Evolutionary conservation across 2,888 invertebrate species (phyloP).

Genomic region (Lepetodrilus schrolli): DNA sequence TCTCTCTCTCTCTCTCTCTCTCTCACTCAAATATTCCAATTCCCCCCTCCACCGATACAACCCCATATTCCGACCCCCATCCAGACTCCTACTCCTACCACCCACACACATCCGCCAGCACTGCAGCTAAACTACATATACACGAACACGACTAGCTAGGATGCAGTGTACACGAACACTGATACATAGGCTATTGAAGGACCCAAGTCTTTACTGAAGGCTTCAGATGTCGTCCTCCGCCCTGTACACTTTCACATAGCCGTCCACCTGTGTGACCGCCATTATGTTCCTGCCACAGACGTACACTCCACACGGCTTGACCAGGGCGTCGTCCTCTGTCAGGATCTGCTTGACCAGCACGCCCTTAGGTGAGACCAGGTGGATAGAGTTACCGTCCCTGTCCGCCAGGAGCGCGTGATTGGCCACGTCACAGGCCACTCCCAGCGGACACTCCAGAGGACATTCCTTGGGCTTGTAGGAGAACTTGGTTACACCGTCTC

Average conservation of each 20-base stretch:
- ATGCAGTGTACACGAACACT: too few relatives aligned
- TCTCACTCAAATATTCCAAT: too few relatives aligned
- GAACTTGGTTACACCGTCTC: slow-evolving; percentile 34
- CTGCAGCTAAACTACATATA: too few relatives aligned
- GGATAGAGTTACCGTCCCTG: slow-evolving; percentile 37
- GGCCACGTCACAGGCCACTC: slow-evolving; percentile 35
- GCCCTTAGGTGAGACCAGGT: slow-evolving; percentile 32
- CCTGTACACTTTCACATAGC: slow-evolving; percentile 25
- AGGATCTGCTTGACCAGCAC: slow-evolving; percentile 23
- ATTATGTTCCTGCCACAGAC: not conserved
- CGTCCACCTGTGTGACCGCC: slow-evolving; percentile 42
- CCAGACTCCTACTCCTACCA: too few relatives aligned
- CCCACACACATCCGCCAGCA: too few relatives aligned
- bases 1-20: too few relatives aligned
- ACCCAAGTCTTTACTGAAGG: too few relatives aligned
- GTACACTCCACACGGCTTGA: slow-evolving; percentile 41
- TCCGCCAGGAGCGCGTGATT: slow-evolving; percentile 37
- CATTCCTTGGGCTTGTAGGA: slow-evolving; percentile 33
- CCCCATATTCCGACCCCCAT: too few relatives aligned
- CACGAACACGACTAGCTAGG: too few relatives aligned
- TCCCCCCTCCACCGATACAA: too few relatives aligned
- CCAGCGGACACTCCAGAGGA: slow-evolving; percentile 41
- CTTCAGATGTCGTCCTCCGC: too few relatives aligned
- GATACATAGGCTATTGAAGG: too few relatives aligned
- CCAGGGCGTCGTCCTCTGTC: slow-evolving; percentile 32